These are phyloP conservation scores for Ectropis grisescens DNA, from an alignment of 1,140 invertebrate species.

Conservation along the genomic window DNA sequence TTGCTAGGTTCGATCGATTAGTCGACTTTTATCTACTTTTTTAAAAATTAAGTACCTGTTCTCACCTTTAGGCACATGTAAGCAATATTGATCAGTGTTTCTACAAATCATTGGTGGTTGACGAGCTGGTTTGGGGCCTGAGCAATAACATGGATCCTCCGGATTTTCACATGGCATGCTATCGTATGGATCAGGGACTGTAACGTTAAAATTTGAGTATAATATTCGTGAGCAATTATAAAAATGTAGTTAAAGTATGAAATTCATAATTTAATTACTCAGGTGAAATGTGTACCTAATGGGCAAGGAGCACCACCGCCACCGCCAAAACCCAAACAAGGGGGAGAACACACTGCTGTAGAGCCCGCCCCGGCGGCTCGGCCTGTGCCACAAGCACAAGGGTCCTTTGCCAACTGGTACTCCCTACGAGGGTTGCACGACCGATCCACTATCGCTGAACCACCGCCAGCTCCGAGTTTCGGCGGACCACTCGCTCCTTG, in stretches of 20 bases:
- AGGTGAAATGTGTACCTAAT: slow-evolving; percentile 19
- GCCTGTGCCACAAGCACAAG: slow-evolving; percentile 43
- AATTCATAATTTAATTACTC: neutral
- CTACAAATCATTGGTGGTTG: slow-evolving; percentile 42
- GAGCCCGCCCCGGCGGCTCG: slow-evolving; percentile 5
- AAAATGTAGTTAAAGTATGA: too few species aligned
- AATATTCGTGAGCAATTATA: too few species aligned
- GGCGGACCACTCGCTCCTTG: slow-evolving; percentile 47
- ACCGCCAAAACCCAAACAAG: slow-evolving; percentile 15
- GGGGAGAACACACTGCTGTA: slow-evolving; percentile 5
- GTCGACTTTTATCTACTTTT: too few species aligned
- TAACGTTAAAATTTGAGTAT: slow-evolving; percentile 9
- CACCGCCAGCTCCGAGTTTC: slow-evolving; percentile 17
- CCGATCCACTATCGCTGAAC: slow-evolving; percentile 29
- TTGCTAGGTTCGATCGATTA: too few species aligned
- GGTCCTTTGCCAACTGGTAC: slow-evolving; percentile 34
- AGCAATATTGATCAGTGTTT: slow-evolving; percentile 54
- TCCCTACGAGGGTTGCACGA: slow-evolving; percentile 40
- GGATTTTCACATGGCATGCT: slow-evolving; percentile 48
- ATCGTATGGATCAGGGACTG: slow-evolving; percentile 45
- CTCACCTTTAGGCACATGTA: slow-evolving; percentile 61
- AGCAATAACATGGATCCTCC: slow-evolving; percentile 53
- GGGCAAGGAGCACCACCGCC: slow-evolving; percentile 21
- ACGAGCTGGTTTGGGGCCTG: slow-evolving; percentile 32
- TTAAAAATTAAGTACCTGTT: neutral